Percentiles rank a stretch among this genome's conserved stretches.
These are phyloP conservation scores for Hypsopygia costalis DNA, from an alignment of 2,888 invertebrate genomes.

Conservation along the genomic window DNA sequence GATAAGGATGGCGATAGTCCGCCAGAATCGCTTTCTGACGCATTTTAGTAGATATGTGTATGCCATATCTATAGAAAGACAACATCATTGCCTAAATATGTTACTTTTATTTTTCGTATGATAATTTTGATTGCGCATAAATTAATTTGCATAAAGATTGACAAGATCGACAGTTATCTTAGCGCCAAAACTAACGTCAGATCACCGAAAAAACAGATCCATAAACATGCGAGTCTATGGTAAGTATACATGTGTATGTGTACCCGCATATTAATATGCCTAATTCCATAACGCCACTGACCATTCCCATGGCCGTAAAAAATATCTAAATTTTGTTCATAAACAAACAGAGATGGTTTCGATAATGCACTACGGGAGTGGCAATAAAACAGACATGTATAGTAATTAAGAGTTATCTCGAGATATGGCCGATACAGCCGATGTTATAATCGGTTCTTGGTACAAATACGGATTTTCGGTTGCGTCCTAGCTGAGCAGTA, in stretches of 20 bases:
- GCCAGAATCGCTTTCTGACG: too few species aligned
- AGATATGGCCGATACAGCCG: conserved; percentile 17
- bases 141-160: conserved; percentile 1
- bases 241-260: conserved; percentile 6
- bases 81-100: too few species aligned
- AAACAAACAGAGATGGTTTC: conserved; percentile 28
- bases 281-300: conserved; percentile 33
- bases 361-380: conserved; percentile 40
- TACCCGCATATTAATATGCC: conserved; percentile 13
- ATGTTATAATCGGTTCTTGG: conserved; percentile 17
- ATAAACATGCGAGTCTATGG: conserved; percentile 7
- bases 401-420: conserved; percentile 25
- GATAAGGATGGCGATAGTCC: too few species aligned
- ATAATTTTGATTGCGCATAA: not conserved
- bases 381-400: conserved; percentile 36
- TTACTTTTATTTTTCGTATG: not conserved
- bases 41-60: too few species aligned
- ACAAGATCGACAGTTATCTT: not conserved
- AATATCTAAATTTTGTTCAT: conserved; percentile 33
- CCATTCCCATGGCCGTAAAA: conserved; percentile 30
- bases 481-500: not conserved
- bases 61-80: too few species aligned
- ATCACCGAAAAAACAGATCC: conserved; percentile 1
- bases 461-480: conserved; percentile 6
- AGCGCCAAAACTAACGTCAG: conserved; percentile 7